A percentile compares a stretch with the other conserved stretches of the same genome.
Evolutionary conservation across 1,140 invertebrate species (phyloP).

Genomic region (Potamilus streckersoni): DNA sequence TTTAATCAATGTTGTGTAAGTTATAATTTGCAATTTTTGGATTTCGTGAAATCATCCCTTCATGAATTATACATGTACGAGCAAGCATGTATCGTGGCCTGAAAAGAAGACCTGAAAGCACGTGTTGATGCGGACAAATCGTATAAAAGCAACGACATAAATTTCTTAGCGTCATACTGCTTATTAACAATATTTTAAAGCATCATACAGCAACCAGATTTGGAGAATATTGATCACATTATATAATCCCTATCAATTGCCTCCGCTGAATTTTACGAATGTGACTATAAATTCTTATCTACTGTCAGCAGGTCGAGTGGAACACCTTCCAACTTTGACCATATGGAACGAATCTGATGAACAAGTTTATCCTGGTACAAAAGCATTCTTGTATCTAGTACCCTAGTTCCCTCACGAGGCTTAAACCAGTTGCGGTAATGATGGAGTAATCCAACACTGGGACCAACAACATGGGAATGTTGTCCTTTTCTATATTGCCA

Average conservation of each 20-base stretch:
- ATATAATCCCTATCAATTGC: background rate
- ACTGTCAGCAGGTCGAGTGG: background rate
- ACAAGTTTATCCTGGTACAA: constrained; percentile 1
- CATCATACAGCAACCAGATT: too few relatives aligned
- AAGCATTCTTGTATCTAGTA: background rate
- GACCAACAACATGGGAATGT: background rate
- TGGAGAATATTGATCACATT: too few relatives aligned
- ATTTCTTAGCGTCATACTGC: too few relatives aligned
- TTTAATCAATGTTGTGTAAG: too few relatives aligned
- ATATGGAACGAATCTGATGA: background rate
- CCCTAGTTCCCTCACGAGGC: background rate
- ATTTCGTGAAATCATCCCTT: too few relatives aligned
- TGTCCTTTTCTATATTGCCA: background rate
- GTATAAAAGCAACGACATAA: too few relatives aligned
- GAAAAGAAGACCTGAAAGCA: too few relatives aligned
- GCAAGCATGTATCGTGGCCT: too few relatives aligned
- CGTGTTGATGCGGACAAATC: too few relatives aligned
- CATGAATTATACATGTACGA: too few relatives aligned
- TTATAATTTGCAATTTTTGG: too few relatives aligned
- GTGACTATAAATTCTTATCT: background rate
- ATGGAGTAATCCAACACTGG: constrained; percentile 7
- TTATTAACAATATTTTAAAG: too few relatives aligned
- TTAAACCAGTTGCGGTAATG: constrained; percentile 22
- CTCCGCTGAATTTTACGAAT: background rate
- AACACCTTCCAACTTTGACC: background rate